Evolutionary conservation across 2,888 invertebrate genomes (phyloP).

Genomic region (Magallana nippona): DNA sequence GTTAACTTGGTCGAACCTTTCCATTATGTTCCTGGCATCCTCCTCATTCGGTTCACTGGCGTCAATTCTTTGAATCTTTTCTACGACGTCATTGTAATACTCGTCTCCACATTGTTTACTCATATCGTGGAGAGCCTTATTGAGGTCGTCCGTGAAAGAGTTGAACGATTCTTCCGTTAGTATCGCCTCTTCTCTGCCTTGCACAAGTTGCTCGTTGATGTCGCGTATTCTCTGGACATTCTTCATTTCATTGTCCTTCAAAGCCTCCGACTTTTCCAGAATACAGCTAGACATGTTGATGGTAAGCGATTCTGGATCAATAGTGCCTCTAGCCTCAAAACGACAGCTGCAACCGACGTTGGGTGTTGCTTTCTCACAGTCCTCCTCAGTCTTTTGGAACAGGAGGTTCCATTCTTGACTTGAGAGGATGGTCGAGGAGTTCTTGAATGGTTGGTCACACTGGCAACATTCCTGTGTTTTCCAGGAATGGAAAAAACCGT

Average conservation of each 20-base stretch:
- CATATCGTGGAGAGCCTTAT: conserved; percentile 11
- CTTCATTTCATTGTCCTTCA: background rate
- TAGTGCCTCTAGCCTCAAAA: background rate
- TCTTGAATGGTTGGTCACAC: conserved; percentile 19
- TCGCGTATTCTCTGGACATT: background rate
- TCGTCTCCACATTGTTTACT: conserved; percentile 8
- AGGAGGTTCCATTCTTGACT: background rate
- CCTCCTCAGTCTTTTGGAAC: conserved; percentile 11
- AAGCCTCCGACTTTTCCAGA: background rate
- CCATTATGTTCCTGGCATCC: background rate
- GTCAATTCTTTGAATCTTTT: background rate
- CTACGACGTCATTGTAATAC: conserved; percentile 12
- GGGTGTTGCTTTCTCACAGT: background rate
- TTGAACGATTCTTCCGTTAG: conserved; percentile 2
- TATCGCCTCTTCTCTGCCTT: conserved; percentile 6
- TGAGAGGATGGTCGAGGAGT: background rate
- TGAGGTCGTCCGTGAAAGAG: conserved; percentile 3
- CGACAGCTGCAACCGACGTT: conserved; percentile 1
- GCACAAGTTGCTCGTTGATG: background rate
- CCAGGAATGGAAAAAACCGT: conserved; percentile 21
- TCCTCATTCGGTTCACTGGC: background rate
- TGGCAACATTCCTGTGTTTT: conserved; percentile 13
- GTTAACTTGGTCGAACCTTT: background rate
- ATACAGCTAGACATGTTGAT: background rate
- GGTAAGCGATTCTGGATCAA: background rate